A percentile compares a stretch with the other conserved stretches of the same genome.
Evolutionary conservation across 2,888 invertebrate species (phyloP).

Genomic region (Ametastegia equiseti): DNA sequence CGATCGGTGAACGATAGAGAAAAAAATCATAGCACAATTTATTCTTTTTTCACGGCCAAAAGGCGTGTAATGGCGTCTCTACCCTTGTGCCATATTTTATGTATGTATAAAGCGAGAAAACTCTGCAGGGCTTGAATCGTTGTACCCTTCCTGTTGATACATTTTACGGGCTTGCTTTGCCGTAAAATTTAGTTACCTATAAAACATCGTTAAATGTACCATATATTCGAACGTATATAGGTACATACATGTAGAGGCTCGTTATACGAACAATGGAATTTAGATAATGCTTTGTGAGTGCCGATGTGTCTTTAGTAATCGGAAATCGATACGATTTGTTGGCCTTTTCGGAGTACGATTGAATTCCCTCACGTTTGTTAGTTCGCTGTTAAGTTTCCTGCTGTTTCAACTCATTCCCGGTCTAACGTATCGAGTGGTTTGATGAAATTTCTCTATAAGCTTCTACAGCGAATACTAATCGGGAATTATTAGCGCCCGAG

Average conservation of each 20-base stretch:
- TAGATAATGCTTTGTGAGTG: background rate
- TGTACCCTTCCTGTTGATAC: background rate
- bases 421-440: background rate
- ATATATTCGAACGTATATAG: background rate
- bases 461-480: background rate
- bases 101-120: background rate
- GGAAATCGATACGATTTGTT: conserved; percentile 41
- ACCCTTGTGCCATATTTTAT: background rate
- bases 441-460: background rate
- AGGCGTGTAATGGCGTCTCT: no score
- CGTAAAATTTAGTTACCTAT: conserved; percentile 30
- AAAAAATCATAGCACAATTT: no score
- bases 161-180: background rate
- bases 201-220: background rate
- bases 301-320: conserved; percentile 31
- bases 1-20: no score
- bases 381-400: conserved; percentile 4
- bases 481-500: background rate
- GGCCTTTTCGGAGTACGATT: conserved; percentile 4
- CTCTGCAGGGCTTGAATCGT: background rate
- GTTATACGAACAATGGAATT: background rate
- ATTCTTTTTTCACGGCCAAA: no score
- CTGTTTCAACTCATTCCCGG: background rate
- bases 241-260: background rate
- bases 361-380: background rate